phyloP scores from a whole-genome alignment of 2,113 vertebrate genomes.

The Tetrax tetrax region DNA sequence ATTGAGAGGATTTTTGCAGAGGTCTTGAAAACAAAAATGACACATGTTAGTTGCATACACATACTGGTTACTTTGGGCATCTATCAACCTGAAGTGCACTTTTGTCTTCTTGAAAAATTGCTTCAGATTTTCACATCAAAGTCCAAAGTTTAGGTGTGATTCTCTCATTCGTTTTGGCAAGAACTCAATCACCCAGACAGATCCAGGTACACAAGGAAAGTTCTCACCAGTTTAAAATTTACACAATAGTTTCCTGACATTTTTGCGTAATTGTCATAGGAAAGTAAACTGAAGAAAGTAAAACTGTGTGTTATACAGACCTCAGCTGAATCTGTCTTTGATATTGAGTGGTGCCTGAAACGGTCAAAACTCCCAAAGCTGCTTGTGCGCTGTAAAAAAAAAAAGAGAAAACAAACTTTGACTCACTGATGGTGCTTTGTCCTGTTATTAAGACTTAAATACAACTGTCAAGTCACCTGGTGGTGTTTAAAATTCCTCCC shows the following conservation, averaged over 20 bases:
- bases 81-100: neutral
- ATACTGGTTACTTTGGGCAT: neutral
- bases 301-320: constrained; percentile 54
- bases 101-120: neutral
- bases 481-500: neutral
- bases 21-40: neutral
- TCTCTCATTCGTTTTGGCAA: neutral
- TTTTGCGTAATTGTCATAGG: neutral
- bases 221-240: neutral
- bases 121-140: neutral
- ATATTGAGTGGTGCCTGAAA: constrained; percentile 60
- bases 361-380: constrained; percentile 82
- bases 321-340: constrained; percentile 68
- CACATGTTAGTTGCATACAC: neutral
- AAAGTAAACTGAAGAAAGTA: neutral
- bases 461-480: neutral
- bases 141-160: neutral
- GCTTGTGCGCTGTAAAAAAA: constrained; percentile 73
- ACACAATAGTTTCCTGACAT: neutral
- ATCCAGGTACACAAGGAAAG: neutral
- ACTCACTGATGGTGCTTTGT: neutral
- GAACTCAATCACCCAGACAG: neutral
- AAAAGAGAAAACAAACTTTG: constrained; percentile 35
- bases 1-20: neutral
- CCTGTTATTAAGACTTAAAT: neutral